Conservation (phyloP, 2,113 vertebrate species). For the Acanthochromis polyacanthus region DNA sequence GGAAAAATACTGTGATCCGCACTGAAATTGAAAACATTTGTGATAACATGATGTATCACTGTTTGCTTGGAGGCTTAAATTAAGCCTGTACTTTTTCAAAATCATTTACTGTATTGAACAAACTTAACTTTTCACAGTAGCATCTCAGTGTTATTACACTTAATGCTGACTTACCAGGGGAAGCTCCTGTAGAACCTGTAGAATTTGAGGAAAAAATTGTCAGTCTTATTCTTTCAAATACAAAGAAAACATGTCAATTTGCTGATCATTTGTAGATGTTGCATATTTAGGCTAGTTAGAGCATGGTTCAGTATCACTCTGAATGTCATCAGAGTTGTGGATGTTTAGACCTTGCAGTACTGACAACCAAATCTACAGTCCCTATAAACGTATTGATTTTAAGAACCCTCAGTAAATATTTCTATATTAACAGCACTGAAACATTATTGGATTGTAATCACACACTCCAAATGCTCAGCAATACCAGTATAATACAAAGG, state of each 20-base stretch:
- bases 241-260: not conserved
- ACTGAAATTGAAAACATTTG: no score
- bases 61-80: not conserved
- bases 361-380: no score
- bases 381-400: no score
- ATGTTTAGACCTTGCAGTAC: no score
- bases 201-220: conserved; percentile 15
- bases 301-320: not conserved
- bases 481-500: no score
- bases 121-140: not conserved
- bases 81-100: not conserved
- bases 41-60: no score
- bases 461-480: no score
- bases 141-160: conserved; percentile 4
- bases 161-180: conserved; percentile 37
- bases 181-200: conserved; percentile 46
- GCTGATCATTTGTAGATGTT: not conserved
- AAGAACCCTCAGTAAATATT: no score
- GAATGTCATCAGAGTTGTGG: not conserved
- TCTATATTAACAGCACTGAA: no score
- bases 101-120: not conserved
- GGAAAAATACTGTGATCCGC: no score
- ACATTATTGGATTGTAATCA: no score
- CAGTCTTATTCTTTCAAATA: not conserved
- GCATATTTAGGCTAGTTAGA: not conserved